Evolutionary conservation across 2,888 invertebrate genomes (phyloP).

Genomic region (Incurvaria masculella): DNA sequence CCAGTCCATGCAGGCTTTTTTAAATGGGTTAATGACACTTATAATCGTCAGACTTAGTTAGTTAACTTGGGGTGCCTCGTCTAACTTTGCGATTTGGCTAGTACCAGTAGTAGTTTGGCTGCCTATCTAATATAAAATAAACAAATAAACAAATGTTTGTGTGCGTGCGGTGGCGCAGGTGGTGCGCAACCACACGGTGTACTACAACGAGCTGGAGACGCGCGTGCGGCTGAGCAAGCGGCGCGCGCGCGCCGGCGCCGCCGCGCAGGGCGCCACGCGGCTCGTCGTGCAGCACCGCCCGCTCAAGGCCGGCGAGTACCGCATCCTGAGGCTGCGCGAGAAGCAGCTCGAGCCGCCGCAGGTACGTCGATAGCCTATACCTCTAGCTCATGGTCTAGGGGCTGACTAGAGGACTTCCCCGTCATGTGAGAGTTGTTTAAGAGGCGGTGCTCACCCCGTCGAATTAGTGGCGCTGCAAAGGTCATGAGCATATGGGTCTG

Average conservation of each 20-base stretch:
- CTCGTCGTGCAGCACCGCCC: constrained; percentile 89
- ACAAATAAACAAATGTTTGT: too few relatives aligned
- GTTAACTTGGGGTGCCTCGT: too few relatives aligned
- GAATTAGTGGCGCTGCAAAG: background rate
- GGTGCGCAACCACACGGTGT: constrained; percentile 84
- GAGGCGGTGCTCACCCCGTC: too few relatives aligned
- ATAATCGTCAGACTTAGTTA: too few relatives aligned
- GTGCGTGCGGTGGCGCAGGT: constrained; percentile 38
- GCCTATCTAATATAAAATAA: too few relatives aligned
- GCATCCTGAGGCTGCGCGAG: constrained; percentile 83
- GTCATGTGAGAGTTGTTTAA: too few relatives aligned
- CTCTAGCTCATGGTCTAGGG: constrained; percentile 4
- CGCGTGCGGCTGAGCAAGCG: constrained; percentile 92
- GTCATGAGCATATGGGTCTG: too few relatives aligned
- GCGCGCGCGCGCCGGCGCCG: constrained; percentile 62
- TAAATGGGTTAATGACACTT: too few relatives aligned
- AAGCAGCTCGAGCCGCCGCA: constrained; percentile 85
- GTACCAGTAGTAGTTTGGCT: too few relatives aligned
- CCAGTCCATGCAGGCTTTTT: too few relatives aligned
- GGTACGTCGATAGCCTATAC: constrained; percentile 21
- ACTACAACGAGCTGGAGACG: constrained; percentile 94
- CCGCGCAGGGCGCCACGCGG: constrained; percentile 68
- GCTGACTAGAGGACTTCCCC: background rate
- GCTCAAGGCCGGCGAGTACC: constrained; percentile 78
- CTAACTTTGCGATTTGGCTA: too few relatives aligned